These are phyloP conservation scores for Teleogryllus oceanicus DNA, from an alignment of 2,888 invertebrate genomes.

Conservation along the genomic window DNA sequence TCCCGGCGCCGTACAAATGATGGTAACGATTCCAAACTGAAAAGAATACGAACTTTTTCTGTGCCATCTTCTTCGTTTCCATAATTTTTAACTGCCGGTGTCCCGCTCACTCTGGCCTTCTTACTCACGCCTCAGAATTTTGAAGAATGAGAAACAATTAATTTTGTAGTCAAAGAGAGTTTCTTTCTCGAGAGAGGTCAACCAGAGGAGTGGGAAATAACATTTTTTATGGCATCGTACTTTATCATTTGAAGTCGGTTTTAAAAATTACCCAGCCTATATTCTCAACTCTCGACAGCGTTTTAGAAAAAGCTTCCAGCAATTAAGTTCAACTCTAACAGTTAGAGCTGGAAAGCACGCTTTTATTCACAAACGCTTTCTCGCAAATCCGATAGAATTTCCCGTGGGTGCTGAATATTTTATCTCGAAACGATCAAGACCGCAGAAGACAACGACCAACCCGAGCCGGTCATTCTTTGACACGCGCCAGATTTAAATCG, in stretches of 20 bases:
- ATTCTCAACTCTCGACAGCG: too few species aligned
- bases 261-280: background rate
- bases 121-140: conserved; percentile 26
- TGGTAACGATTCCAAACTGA: conserved; percentile 18
- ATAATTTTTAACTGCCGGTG: conserved; percentile 18
- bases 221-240: conserved; percentile 11
- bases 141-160: conserved; percentile 31
- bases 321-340: too few species aligned
- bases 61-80: conserved; percentile 10
- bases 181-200: conserved; percentile 29
- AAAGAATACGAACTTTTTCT: conserved; percentile 9
- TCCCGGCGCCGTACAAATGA: conserved; percentile 6
- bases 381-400: too few species aligned
- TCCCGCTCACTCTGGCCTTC: conserved; percentile 21
- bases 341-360: too few species aligned
- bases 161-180: conserved; percentile 30
- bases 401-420: too few species aligned
- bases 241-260: conserved; percentile 7
- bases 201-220: conserved; percentile 20
- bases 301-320: too few species aligned
- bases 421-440: too few species aligned
- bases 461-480: too few species aligned
- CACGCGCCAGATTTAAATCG: too few species aligned
- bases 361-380: too few species aligned
- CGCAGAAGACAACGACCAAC: too few species aligned